A percentile compares a stretch with the other conserved stretches of the same genome.
These are phyloP conservation scores for Eulemur macaco DNA, from an alignment of 2,113 vertebrate genomes.

Conservation along the genomic window DNA sequence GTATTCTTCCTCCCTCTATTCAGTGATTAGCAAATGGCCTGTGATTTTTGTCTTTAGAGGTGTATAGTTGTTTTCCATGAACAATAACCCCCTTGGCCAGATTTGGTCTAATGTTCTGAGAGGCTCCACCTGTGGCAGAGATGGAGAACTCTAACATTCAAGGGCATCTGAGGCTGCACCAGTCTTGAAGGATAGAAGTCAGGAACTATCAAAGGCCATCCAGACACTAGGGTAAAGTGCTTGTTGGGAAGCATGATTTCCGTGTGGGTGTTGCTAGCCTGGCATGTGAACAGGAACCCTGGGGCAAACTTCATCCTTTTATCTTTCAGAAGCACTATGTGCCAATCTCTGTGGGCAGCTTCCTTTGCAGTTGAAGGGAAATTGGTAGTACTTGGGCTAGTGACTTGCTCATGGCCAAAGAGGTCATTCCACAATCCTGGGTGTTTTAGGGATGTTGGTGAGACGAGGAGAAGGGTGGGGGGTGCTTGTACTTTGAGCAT, in stretches of 20 bases:
- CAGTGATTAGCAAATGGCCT: not conserved
- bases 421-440: not conserved
- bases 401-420: not conserved
- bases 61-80: not conserved
- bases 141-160: not conserved
- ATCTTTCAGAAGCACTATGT: not conserved
- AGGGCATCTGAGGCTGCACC: not conserved
- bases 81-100: not conserved
- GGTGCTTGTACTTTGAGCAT: not conserved
- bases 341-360: not conserved
- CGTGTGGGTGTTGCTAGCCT: not conserved
- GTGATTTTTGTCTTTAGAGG: constrained; percentile 19
- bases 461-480: not conserved
- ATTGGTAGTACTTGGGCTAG: not conserved
- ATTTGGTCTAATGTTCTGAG: not conserved
- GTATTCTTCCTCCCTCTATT: not conserved
- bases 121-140: not conserved
- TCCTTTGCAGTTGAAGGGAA: constrained; percentile 33
- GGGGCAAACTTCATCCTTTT: not conserved
- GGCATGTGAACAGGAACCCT: not conserved
- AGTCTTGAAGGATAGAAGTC: not conserved
- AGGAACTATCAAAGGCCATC: not conserved
- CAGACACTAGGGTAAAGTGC: not conserved
- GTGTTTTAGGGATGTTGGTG: not conserved
- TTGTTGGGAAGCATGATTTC: not conserved